phyloP scores from a whole-genome alignment of 2,113 vertebrate genomes.

The Uria aalge region DNA sequence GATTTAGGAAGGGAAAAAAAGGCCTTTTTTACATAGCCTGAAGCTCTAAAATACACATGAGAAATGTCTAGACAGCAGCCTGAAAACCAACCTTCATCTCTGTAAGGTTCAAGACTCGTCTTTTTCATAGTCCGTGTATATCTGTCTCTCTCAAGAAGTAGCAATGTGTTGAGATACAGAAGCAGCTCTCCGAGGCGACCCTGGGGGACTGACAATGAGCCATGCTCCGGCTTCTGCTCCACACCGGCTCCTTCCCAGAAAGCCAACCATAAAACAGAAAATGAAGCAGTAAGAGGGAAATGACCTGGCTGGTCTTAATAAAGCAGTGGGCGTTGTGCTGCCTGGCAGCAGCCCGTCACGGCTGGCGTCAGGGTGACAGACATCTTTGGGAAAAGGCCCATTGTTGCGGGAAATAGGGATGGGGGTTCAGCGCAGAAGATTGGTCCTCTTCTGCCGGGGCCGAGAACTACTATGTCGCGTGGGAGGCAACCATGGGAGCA shows the following conservation, averaged over 20 bases:
- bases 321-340: fast-evolving
- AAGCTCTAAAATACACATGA: background rate
- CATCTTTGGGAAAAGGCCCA: fast-evolving
- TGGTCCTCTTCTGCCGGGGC: background rate
- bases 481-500: background rate
- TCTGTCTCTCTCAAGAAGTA: background rate
- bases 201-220: background rate
- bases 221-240: background rate
- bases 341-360: background rate
- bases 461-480: fast-evolving
- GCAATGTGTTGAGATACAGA: background rate
- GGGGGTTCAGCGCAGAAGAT: background rate
- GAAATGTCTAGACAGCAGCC: constrained; percentile 25
- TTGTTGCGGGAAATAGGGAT: background rate
- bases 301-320: background rate
- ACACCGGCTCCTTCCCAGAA: background rate
- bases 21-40: background rate
- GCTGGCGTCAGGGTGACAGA: background rate
- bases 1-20: background rate
- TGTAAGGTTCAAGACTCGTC: background rate
- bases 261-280: background rate
- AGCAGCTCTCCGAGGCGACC: background rate
- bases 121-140: background rate
- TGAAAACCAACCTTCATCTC: background rate
- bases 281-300: background rate